phyloP scores from a whole-genome alignment of 92 coral and sea anemone genomes.

The Parazoanthus atlanticus region DNA sequence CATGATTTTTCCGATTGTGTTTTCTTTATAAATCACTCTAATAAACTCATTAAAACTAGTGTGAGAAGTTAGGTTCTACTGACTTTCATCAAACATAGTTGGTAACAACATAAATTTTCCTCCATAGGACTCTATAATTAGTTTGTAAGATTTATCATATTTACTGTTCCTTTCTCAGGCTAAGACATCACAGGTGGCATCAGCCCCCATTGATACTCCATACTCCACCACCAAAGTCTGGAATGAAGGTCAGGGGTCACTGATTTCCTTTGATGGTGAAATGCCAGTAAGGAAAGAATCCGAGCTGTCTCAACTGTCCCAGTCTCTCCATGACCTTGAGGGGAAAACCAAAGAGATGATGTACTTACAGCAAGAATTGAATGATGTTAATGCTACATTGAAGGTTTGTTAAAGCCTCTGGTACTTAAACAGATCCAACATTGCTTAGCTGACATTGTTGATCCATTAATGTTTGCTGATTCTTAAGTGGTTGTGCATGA shows the following conservation, averaged over 20 bases:
- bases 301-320: constrained; percentile 82
- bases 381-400: constrained; percentile 88
- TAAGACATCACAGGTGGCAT: constrained; percentile 40
- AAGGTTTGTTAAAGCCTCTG: constrained; percentile 62
- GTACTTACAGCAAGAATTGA: constrained; percentile 88
- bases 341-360: constrained; percentile 86
- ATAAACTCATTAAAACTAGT: too few species aligned
- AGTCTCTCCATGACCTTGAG: constrained; percentile 88
- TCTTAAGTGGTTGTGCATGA: not conserved
- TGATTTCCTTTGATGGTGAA: constrained; percentile 88
- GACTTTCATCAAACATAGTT: too few species aligned
- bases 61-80: too few species aligned
- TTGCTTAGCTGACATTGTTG: not conserved
- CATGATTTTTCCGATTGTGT: too few species aligned
- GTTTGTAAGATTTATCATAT: too few species aligned
- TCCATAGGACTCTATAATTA: not conserved
- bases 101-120: too few species aligned
- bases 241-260: constrained; percentile 86
- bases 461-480: not conserved
- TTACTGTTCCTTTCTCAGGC: not conserved
- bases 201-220: constrained; percentile 60
- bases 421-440: not conserved
- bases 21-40: too few species aligned
- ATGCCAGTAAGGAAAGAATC: constrained; percentile 71
- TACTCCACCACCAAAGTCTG: constrained; percentile 75